Evolutionary conservation across 2,113 vertebrate genomes (phyloP).

Genomic region (Microtus oregoni): DNA sequence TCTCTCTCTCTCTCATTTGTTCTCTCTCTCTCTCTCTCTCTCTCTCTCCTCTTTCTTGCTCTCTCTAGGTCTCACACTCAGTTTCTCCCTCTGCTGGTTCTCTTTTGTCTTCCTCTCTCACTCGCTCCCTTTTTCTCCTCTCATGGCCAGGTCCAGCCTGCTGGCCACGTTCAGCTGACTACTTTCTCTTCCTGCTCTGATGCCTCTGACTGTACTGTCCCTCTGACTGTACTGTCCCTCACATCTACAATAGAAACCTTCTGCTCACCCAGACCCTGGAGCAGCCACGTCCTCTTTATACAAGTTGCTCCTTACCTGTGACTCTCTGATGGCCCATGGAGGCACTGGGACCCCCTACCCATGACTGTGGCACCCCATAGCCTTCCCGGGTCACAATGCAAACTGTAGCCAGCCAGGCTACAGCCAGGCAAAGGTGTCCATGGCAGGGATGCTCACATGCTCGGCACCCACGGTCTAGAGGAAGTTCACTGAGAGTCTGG

Average conservation of each 20-base stretch:
- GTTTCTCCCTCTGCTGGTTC: too few species aligned
- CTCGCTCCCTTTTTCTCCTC: neutral
- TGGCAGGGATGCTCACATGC: accelerated
- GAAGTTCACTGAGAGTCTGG: neutral
- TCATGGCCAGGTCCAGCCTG: neutral
- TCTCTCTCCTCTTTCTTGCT: too few species aligned
- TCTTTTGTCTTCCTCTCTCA: too few species aligned
- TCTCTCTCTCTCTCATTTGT: too few species aligned
- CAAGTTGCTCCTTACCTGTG: neutral
- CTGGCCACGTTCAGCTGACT: neutral
- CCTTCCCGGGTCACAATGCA: neutral
- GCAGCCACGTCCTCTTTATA: neutral
- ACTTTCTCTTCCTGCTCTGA: neutral
- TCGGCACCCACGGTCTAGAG: neutral
- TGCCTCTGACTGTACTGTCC: neutral
- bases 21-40: too few species aligned
- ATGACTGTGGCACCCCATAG: too few species aligned
- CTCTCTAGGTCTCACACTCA: too few species aligned
- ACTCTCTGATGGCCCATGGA: neutral
- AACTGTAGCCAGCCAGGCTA: neutral
- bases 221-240: neutral
- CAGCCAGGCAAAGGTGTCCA: too few species aligned
- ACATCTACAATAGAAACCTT: neutral
- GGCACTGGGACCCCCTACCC: neutral
- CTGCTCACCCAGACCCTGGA: neutral